Conservation (phyloP, 2,888 invertebrate genomes). For the Agonopterix heracliana region DNA sequence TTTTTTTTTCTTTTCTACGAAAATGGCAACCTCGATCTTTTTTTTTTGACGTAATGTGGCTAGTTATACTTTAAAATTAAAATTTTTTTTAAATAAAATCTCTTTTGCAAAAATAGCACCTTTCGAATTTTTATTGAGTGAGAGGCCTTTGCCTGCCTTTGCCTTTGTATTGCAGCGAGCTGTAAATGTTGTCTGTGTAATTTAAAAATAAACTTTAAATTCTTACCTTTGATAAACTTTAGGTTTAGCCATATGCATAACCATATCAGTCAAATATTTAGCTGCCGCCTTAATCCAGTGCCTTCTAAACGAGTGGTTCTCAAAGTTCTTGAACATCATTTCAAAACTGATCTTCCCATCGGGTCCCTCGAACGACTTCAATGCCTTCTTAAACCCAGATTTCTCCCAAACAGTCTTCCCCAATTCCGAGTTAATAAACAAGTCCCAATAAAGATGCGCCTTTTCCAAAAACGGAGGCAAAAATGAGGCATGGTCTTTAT, state of each 20-base stretch:
- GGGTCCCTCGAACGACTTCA: slow-evolving; percentile 81
- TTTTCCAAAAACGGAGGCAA: slow-evolving; percentile 80
- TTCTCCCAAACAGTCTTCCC: slow-evolving; percentile 84
- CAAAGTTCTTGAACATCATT: slow-evolving; percentile 84
- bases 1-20: too few relatives aligned
- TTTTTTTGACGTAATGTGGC: too few relatives aligned
- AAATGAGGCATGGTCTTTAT: slow-evolving; percentile 82
- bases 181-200: too few relatives aligned
- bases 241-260: slow-evolving; percentile 84
- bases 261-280: slow-evolving; percentile 83
- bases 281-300: slow-evolving; percentile 88
- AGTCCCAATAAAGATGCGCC: slow-evolving; percentile 84
- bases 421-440: slow-evolving; percentile 86
- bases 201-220: neutral
- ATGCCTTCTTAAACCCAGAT: slow-evolving; percentile 81
- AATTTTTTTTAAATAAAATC: too few relatives aligned
- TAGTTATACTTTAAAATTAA: too few relatives aligned
- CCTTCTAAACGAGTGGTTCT: slow-evolving; percentile 86
- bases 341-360: slow-evolving; percentile 84
- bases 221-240: slow-evolving; percentile 82
- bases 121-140: too few relatives aligned
- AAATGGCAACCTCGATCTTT: too few relatives aligned
- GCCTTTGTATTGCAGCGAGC: too few relatives aligned
- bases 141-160: too few relatives aligned
- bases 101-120: too few relatives aligned